A percentile compares a stretch with the other conserved stretches of the same genome.
phyloP scores from a whole-genome alignment of 2,888 invertebrate species.

The Allygus modestus region DNA sequence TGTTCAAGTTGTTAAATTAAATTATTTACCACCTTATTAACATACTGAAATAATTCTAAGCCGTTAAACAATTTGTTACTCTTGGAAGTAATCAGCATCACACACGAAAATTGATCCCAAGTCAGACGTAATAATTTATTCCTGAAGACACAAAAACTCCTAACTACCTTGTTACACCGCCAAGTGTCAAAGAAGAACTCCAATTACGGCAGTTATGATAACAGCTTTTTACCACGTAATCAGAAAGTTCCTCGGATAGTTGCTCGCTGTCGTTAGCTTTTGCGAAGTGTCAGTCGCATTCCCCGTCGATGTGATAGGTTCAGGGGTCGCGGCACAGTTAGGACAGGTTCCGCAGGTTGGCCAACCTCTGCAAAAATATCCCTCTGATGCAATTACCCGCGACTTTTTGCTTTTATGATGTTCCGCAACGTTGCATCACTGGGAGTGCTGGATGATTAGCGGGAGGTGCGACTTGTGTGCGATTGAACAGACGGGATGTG shows the following conservation, averaged over 20 bases:
- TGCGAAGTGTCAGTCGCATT: slow-evolving; percentile 28
- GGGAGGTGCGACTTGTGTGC: slow-evolving; percentile 10
- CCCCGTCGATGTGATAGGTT: slow-evolving; percentile 6
- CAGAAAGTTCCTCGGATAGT: slow-evolving; percentile 1
- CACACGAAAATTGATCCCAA: too few species aligned
- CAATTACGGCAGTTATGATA: neutral
- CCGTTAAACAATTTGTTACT: too few species aligned
- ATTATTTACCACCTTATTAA: too few species aligned
- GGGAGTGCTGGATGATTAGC: neutral
- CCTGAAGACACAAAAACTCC: too few species aligned
- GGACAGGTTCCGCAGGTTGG: slow-evolving; percentile 44
- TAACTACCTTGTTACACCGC: neutral
- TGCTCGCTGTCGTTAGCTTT: neutral
- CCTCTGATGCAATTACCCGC: slow-evolving; percentile 22
- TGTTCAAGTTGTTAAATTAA: too few species aligned
- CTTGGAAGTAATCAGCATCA: too few species aligned
- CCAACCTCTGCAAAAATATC: slow-evolving; percentile 43
- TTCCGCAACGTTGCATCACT: slow-evolving; percentile 30
- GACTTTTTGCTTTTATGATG: slow-evolving; percentile 39
- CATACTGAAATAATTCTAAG: too few species aligned
- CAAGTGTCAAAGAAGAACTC: neutral
- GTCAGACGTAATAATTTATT: too few species aligned
- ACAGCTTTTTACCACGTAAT: slow-evolving; percentile 13
- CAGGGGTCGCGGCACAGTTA: slow-evolving; percentile 44
- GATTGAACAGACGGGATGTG: neutral